Evolutionary conservation across 2,888 invertebrate genomes (phyloP), one percentile per base, ranked within the genome.

Genomic region (Caenorhabditis doughertyi): DNA sequence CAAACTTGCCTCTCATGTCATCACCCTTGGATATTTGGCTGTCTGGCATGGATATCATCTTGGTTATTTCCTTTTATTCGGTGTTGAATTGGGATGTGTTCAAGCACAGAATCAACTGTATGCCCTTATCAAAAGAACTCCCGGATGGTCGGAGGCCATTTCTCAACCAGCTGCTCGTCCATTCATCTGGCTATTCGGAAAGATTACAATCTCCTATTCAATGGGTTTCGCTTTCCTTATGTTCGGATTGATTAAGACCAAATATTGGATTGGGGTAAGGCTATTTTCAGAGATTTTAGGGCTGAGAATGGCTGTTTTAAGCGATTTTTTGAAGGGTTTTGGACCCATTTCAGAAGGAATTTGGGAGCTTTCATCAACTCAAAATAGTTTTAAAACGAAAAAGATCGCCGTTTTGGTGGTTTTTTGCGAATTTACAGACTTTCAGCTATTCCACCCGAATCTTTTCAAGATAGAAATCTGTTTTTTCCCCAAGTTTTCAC

Each of bases 21-120:
- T 94, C 0, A 96, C 97, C 0, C 93, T 99, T 49, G 74, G 94
- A 0, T 98, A 97, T 93, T 94, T 99, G 47, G 97, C 98, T 0
- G 91, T 97, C 0, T 98, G 98, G 98, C 98, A 98, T 92, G 98
- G 98, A 13, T 95, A 96, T 68, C 95, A 96, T 92, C 95, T 95
- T 11, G 98, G 98, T 0, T 99, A 99, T 92, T 98, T 97, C 92
- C 93, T 96, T 90, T 95, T 96, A 56, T 98, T 98, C 93, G 94
- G 96, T 76, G 95, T 96, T 92, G 98, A 98, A 92, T 97, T 97
- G 92, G 93, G 96, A 39, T 95, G 96, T 39, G 95, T 97, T 92
- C 94, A 94, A 84, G 94, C 95, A 91, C 97, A 97, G 90, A 95
- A 95, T 93, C 80, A 90, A 88, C 81, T 91, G 21, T 91, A 89